These are phyloP conservation scores for Drosophila ficusphila DNA, from an alignment of 1,140 invertebrate species.

Conservation along the genomic window DNA sequence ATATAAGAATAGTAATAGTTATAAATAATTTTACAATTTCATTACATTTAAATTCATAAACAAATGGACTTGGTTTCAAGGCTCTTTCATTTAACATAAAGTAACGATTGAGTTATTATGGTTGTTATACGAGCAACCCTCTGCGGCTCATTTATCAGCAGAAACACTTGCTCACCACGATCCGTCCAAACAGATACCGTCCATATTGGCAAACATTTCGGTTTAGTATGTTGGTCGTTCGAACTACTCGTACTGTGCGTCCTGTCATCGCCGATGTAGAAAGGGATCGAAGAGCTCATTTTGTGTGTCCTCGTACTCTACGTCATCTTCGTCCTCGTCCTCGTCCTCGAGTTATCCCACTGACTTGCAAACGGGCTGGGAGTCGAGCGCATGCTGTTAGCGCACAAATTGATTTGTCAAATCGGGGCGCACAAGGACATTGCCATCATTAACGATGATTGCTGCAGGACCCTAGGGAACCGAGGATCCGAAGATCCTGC, in stretches of 20 bases:
- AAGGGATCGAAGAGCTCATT: background rate
- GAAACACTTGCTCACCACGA: constrained; percentile 30
- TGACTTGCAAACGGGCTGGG: constrained; percentile 31
- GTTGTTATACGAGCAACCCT: background rate
- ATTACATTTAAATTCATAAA: too few relatives aligned
- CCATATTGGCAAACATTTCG: constrained; percentile 72
- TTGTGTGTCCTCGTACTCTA: background rate
- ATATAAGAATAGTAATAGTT: too few relatives aligned
- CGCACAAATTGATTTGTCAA: constrained; percentile 79
- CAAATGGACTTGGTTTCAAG: background rate
- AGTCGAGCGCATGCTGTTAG: constrained; percentile 70
- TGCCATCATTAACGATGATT: constrained; percentile 81
- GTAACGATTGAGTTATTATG: background rate
- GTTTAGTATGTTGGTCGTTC: constrained; percentile 52
- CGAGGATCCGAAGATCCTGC: constrained; percentile 6
- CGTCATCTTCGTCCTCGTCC: too few relatives aligned
- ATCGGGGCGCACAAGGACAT: constrained; percentile 74
- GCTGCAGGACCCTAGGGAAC: constrained; percentile 25
- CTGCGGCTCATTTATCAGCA: constrained; percentile 4
- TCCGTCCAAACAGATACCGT: constrained; percentile 33
- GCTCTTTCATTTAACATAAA: too few relatives aligned
- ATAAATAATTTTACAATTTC: too few relatives aligned
- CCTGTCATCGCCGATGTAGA: constrained; percentile 35
- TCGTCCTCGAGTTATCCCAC: constrained; percentile 51
- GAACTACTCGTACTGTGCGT: constrained; percentile 61